Percentiles rank a stretch among this genome's conserved stretches.
Evolutionary conservation across 2,113 vertebrate genomes (phyloP).

Genomic region (Tautogolabrus adspersus): DNA sequence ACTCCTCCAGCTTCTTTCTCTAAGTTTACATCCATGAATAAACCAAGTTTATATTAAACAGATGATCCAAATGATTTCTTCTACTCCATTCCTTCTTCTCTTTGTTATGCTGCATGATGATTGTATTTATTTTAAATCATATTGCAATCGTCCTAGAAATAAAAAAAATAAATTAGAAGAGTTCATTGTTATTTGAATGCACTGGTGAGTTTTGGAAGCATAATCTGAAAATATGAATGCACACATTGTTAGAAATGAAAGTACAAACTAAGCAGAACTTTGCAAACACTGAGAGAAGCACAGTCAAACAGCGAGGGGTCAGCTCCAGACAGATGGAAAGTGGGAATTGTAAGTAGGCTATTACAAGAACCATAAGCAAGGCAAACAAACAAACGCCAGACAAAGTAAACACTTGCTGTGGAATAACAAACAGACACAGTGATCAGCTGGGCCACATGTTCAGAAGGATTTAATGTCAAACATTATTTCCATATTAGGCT

Average conservation of each 20-base stretch:
- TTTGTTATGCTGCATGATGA: slow-evolving; percentile 16
- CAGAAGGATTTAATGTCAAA: slow-evolving; percentile 83
- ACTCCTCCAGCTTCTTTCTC: no score
- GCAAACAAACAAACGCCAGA: slow-evolving; percentile 41
- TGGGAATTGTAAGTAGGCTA: slow-evolving; percentile 44
- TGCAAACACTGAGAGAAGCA: slow-evolving; percentile 1
- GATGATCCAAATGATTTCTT: neutral
- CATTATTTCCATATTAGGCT: slow-evolving; percentile 88
- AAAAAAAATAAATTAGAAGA: slow-evolving; percentile 12
- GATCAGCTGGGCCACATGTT: slow-evolving; percentile 71
- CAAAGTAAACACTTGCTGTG: slow-evolving; percentile 61
- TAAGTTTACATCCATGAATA: no score
- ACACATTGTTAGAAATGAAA: slow-evolving; percentile 16
- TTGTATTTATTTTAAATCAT: slow-evolving; percentile 52
- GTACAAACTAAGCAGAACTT: slow-evolving; percentile 28
- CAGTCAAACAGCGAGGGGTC: slow-evolving; percentile 28
- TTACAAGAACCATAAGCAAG: slow-evolving; percentile 32
- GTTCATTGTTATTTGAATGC: slow-evolving; percentile 23
- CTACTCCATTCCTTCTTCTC: slow-evolving; percentile 11
- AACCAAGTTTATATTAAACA: slow-evolving; percentile 11
- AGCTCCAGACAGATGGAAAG: slow-evolving; percentile 32
- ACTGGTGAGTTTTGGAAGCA: slow-evolving; percentile 22
- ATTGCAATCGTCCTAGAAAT: neutral
- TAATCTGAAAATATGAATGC: neutral
- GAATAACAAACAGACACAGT: slow-evolving; percentile 59